phyloP scores from a whole-genome alignment of 2,797 vertebrate genomes.

The Chelmon rostratus region DNA sequence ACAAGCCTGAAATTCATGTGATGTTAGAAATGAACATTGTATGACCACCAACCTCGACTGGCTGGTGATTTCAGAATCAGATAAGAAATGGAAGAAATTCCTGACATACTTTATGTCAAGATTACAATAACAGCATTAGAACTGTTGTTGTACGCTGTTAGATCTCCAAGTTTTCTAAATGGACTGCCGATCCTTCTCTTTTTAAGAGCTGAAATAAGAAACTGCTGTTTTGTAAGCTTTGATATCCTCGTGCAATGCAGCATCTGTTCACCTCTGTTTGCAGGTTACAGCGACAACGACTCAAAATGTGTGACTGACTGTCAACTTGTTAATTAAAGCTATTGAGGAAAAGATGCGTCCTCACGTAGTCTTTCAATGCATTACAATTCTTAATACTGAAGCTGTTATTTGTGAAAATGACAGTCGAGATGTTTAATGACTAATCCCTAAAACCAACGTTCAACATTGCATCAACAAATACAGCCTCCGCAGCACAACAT shows the following conservation, averaged over 20 bases:
- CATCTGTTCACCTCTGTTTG: background rate
- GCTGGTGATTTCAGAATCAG: slow-evolving; percentile 11
- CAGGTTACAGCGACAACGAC: background rate
- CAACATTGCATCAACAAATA: background rate
- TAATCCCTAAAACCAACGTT: background rate
- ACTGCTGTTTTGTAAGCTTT: background rate
- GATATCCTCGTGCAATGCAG: background rate
- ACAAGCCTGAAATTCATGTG: background rate
- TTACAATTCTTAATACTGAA: background rate
- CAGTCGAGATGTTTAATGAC: background rate
- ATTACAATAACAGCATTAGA: slow-evolving; percentile 40
- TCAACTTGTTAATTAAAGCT: background rate
- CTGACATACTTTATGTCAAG: slow-evolving; percentile 29
- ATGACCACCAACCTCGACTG: background rate
- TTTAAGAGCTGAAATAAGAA: background rate
- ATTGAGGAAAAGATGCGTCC: background rate
- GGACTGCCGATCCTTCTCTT: background rate
- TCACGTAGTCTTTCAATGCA: background rate
- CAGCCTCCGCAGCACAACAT: too few relatives aligned
- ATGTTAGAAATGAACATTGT: slow-evolving; percentile 9
- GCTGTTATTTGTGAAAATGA: background rate
- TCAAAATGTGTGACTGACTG: background rate
- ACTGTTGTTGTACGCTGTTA: slow-evolving; percentile 7
- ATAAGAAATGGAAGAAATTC: slow-evolving; percentile 30
- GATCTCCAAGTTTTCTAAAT: background rate